phyloP scores from a whole-genome alignment of 2,888 invertebrate species.

The Cataglyphis rosenhaueri region DNA sequence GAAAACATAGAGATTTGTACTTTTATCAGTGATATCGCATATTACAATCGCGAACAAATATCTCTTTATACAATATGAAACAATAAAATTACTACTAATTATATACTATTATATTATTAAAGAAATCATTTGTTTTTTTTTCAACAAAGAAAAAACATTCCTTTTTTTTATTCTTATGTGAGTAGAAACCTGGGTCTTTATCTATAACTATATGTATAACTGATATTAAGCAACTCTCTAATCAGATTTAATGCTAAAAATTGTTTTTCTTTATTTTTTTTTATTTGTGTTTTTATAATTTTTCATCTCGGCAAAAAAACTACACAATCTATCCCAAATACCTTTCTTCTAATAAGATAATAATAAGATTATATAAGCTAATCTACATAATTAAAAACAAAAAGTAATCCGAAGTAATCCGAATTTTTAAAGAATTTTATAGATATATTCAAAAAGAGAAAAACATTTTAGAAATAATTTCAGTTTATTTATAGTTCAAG shows the following conservation, averaged over 20 bases:
- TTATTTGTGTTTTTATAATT: too few species aligned
- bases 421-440: background rate
- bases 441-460: background rate
- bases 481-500: background rate
- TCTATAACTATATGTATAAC: background rate
- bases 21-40: background rate
- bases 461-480: background rate
- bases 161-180: background rate
- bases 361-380: background rate
- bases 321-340: background rate
- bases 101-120: background rate
- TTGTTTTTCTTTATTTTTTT: too few species aligned
- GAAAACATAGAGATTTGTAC: background rate
- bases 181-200: background rate
- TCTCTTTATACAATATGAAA: background rate
- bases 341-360: background rate
- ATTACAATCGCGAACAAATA: background rate
- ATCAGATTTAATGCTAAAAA: background rate
- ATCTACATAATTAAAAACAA: background rate
- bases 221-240: background rate
- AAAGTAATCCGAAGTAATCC: background rate
- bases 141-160: background rate
- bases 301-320: too few species aligned
- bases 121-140: too few species aligned
- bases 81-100: background rate